Base-by-base conservation (phyloP, 2,888 invertebrate genomes). In the Abrostola tripartita region DNA sequence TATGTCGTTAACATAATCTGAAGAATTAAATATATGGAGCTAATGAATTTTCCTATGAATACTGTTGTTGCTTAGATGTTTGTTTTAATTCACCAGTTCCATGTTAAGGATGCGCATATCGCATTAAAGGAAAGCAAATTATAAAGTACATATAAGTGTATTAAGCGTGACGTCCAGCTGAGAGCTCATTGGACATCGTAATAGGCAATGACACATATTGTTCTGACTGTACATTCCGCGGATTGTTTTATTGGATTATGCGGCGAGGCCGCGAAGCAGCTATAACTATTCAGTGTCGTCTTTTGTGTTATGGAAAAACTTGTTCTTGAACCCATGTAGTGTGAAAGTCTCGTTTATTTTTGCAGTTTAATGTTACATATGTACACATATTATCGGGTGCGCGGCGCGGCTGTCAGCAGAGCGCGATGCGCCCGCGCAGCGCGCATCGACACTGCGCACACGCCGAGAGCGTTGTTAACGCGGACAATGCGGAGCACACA, bases 271-370 rank as follows among this genome's bases (percentile, higher is more conserved):
- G 91, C 92, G 93, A 90, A 93, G 92, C 90, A 93, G 93, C 94
- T 94, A 94, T 94, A 94, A 94, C 94, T 94, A 94, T 94, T 94
- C 94, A 94, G 93, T 92, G 94, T 93, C 90, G 94, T 93, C 94
- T 94, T 94, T 94, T 94, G 94, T 94, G 94, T 94, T 94, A 94
- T 94, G 94, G 94, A 94, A 94, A 94, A 94, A 94, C 94, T 94
- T 94, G 94, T 94, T 94, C 91, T 94, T 93, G 92, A 93, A 93
- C 92, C 94, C 93, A 93, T 94, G 94, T 94, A 94, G 94, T 94
- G 94, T 94, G 94, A 94, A 94, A 92, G 90, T 90, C 85, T 94
- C 90, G 87, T 94, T 94, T 94, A 94, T 94, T 94, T 94, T 89
- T 93, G 93, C 94, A 91, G 93, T 92, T 94, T 94, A 94, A 94